phyloP scores from a whole-genome alignment of 2,888 invertebrate genomes.

The Prionchulus punctatus region DNA sequence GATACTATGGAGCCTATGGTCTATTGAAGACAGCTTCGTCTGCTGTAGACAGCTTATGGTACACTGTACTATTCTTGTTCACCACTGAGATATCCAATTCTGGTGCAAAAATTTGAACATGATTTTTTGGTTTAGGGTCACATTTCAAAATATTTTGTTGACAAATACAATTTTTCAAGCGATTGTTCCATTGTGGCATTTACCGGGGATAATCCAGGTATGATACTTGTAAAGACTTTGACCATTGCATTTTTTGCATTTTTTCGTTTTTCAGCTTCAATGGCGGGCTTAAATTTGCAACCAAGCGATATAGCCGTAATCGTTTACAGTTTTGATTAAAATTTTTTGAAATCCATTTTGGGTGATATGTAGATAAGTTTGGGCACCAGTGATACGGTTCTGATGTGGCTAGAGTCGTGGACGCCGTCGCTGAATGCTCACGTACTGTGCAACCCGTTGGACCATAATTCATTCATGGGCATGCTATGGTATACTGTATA shows the following conservation, averaged over 20 bases:
- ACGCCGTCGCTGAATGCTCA: conserved; percentile 55
- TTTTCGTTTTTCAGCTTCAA: conserved; percentile 29
- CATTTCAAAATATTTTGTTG: conserved; percentile 77
- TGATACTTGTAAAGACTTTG: no score
- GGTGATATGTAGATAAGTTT: conserved; percentile 30
- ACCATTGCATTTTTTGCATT: no score
- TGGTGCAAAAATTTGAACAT: no score
- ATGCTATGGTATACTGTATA: conserved; percentile 52
- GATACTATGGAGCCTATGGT: no score
- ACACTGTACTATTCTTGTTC: no score
- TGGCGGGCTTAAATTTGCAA: conserved; percentile 57
- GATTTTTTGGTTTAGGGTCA: no score
- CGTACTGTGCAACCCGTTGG: conserved; percentile 68
- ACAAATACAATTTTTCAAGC: conserved; percentile 63
- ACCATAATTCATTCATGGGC: conserved; percentile 62
- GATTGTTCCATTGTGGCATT: conserved; percentile 68
- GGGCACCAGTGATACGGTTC: conserved; percentile 83
- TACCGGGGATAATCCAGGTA: conserved; percentile 86
- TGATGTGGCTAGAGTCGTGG: conserved; percentile 52
- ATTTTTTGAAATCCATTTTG: background rate
- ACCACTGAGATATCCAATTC: no score
- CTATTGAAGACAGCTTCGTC: no score
- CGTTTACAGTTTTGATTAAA: background rate
- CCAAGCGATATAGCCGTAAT: conserved; percentile 61
- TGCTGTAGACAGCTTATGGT: no score